A percentile compares a stretch with the other conserved stretches of the same genome.
phyloP scores from a whole-genome alignment of 2,797 vertebrate species.

The Spatula clypeata region DNA sequence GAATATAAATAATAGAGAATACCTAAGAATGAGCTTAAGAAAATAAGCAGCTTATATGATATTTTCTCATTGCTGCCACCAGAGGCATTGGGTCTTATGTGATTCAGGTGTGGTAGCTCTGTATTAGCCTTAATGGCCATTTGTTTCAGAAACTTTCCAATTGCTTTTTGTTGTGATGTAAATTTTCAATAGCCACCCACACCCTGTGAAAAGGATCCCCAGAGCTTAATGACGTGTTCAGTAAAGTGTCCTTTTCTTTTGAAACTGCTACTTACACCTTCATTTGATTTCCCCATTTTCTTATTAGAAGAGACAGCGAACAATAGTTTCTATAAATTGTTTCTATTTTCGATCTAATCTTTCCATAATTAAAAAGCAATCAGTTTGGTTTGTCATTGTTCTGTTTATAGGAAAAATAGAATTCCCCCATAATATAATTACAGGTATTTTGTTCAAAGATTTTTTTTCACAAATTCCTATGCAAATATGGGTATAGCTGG shows the following conservation, averaged over 20 bases:
- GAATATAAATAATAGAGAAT: neutral
- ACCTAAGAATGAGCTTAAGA: neutral
- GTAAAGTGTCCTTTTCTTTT: neutral
- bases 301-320: neutral
- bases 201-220: neutral
- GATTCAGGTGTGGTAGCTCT: neutral
- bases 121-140: neutral
- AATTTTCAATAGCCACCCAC: neutral
- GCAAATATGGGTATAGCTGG: neutral
- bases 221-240: neutral
- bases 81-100: neutral
- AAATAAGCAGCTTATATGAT: neutral
- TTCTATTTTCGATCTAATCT: neutral
- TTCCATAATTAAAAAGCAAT: slow-evolving; percentile 21
- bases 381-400: neutral
- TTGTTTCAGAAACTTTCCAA: slow-evolving; percentile 11
- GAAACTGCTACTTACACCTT: neutral
- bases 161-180: neutral
- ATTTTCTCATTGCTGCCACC: neutral
- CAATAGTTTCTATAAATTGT: neutral
- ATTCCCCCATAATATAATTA: neutral
- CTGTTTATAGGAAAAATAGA: neutral
- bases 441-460: neutral
- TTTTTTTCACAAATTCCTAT: neutral
- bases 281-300: neutral